Evolutionary conservation across 2,797 vertebrate genomes (phyloP).

Genomic region (Chloroceryle amazona): DNA sequence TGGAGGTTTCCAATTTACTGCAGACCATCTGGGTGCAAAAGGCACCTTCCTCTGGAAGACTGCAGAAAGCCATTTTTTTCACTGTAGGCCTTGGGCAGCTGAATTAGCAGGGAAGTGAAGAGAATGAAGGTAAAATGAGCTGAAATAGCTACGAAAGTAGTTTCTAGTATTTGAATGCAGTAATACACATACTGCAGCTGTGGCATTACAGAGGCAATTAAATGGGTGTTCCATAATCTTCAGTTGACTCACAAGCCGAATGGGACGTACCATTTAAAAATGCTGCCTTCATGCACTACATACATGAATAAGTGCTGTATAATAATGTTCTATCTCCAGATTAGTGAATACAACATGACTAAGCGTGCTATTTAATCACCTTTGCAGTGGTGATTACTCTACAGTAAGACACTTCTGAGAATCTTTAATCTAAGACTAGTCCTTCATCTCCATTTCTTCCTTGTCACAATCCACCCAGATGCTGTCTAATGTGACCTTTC

Average conservation of each 20-base stretch:
- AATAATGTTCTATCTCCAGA: conserved; percentile 43
- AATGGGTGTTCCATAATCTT: conserved; percentile 70
- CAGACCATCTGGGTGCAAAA: conserved; percentile 10
- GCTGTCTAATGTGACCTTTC: conserved; percentile 48
- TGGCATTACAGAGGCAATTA: conserved; percentile 67
- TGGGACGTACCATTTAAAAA: conserved; percentile 42
- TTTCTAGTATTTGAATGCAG: conserved; percentile 44
- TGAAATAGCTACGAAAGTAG: conserved; percentile 38
- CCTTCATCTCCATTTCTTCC: conserved; percentile 62
- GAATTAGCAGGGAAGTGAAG: conserved; percentile 5
- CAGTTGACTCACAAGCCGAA: conserved; percentile 49
- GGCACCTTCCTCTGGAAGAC: neutral
- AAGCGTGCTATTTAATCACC: conserved; percentile 62
- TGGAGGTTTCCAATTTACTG: conserved; percentile 23
- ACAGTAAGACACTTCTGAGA: conserved; percentile 25
- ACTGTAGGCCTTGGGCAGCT: conserved; percentile 13
- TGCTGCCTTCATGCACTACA: conserved; percentile 51
- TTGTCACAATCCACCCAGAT: conserved; percentile 59
- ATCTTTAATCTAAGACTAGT: conserved; percentile 39
- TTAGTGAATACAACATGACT: conserved; percentile 62
- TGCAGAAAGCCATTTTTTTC: conserved; percentile 17
- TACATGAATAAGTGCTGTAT: conserved; percentile 12
- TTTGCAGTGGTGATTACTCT: conserved; percentile 46
- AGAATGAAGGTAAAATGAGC: conserved; percentile 59
- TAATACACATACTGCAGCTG: conserved; percentile 60